Percentiles rank a stretch among this genome's conserved stretches.
Evolutionary conservation across 2,797 vertebrate genomes (phyloP).

Genomic region (Oreochromis grahami): DNA sequence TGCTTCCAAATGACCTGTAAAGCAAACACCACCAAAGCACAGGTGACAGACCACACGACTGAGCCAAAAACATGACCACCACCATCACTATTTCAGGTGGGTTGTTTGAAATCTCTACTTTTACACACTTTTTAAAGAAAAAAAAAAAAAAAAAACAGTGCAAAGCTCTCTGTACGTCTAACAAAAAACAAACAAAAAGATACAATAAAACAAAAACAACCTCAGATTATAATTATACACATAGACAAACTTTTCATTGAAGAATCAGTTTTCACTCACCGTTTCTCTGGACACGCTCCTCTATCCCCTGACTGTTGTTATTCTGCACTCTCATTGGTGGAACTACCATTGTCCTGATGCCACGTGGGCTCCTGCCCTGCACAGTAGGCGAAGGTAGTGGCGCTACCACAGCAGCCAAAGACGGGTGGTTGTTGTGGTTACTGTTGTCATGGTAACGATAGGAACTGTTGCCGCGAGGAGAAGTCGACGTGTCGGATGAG

Average conservation of each 20-base stretch:
- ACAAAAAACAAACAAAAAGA: neutral
- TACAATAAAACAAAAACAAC: neutral
- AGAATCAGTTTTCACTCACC: conserved; percentile 65
- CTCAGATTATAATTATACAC: neutral
- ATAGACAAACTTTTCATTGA: neutral
- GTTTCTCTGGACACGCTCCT: conserved; percentile 77
- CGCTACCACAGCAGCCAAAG: conserved; percentile 38
- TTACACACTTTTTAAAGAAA: neutral
- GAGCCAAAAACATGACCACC: neutral
- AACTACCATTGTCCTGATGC: conserved; percentile 88
- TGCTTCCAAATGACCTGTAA: conserved; percentile 73
- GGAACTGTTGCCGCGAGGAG: conserved; percentile 79
- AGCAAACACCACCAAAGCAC: conserved; percentile 63
- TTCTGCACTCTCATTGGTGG: conserved; percentile 87
- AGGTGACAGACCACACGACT: conserved; percentile 29
- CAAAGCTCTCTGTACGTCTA: neutral
- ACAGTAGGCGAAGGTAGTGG: conserved; percentile 62
- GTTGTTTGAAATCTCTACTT: neutral
- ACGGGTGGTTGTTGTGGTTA: conserved; percentile 72
- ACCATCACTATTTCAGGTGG: neutral
- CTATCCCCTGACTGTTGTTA: conserved; percentile 66
- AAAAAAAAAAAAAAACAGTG: neutral
- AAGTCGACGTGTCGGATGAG: conserved; percentile 77
- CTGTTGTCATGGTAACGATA: conserved; percentile 84
- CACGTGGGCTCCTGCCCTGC: conserved; percentile 78